Evolutionary conservation across 2,888 invertebrate genomes (phyloP).

Genomic region (Geotrupes spiniger): DNA sequence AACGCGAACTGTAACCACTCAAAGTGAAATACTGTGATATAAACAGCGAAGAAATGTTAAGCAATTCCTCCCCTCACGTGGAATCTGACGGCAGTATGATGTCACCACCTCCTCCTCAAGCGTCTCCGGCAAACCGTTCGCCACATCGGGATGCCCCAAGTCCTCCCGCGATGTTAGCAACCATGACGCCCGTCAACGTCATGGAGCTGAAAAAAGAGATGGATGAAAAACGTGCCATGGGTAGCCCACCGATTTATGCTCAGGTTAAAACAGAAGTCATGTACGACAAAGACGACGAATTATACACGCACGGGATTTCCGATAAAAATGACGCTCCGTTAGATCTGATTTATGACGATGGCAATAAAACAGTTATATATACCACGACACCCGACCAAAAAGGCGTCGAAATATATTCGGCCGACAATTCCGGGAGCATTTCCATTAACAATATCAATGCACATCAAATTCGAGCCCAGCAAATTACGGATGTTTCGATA

Average conservation of each 20-base stretch:
- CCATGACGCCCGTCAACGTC: constrained; percentile 85
- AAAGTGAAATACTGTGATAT: constrained; percentile 48
- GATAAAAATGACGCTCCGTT: constrained; percentile 70
- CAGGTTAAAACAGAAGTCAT: constrained; percentile 58
- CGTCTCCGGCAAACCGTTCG: constrained; percentile 52
- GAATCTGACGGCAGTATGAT: constrained; percentile 44
- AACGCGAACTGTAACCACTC: constrained; percentile 30
- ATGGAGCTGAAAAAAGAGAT: constrained; percentile 68
- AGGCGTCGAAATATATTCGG: constrained; percentile 75
- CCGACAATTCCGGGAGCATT: constrained; percentile 54
- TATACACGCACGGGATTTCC: constrained; percentile 52
- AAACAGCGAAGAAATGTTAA: constrained; percentile 36
- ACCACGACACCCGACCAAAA: constrained; percentile 77
- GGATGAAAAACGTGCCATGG: constrained; percentile 61
- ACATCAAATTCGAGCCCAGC: constrained; percentile 49
- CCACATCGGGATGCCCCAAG: constrained; percentile 58
- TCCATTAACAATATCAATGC: constrained; percentile 49
- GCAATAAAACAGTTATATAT: constrained; percentile 81
- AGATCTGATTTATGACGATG: constrained; percentile 80
- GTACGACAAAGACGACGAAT: constrained; percentile 50
- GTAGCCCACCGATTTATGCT: constrained; percentile 57
- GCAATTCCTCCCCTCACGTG: constrained; percentile 39
- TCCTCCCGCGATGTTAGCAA: constrained; percentile 75
- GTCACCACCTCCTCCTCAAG: constrained; percentile 52
- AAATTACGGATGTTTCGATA: constrained; percentile 57